Base-by-base conservation (phyloP, 2,888 invertebrate genomes). In the Plagiodera versicolora region DNA sequence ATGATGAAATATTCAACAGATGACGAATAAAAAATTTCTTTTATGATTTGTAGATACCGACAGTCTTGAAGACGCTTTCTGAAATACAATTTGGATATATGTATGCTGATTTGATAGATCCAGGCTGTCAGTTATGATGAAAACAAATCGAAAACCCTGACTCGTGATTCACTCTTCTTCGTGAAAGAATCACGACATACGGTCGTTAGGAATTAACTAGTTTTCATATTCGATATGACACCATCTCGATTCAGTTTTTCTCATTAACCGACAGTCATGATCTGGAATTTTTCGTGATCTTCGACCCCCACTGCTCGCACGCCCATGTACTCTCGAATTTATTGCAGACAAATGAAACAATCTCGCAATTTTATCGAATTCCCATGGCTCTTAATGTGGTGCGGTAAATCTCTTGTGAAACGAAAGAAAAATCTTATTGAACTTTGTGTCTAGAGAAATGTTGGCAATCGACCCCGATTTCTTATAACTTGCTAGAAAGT, bases 381-480 rank as follows among this genome's bases (percentile, higher is more conserved):
- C 55, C 56, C 58, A 59, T 59, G 61, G 55, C 45, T 56, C 45
- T 39, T 51, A 50, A 54, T 53, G 30, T 51, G 9, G 18, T n/a
- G 18, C 17, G 57, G 53, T 60, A 60, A 55, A 63, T 57, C 56
- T 50, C 47, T 39, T 32, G 45, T 35, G 35, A 39, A 48, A 61
- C 50, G 58, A 62, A 39, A 14, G 14, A 39, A 56, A 56, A 56
- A 56, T 32, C 39, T 35, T 49, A 56, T 24, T 49, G 50, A 56
- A 56, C 48, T 48, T 56, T 56, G 49, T 49, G 56, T 56, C 56
- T 19, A 24, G 39, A 58, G 58, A 63, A 54, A 56, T 32, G 55
- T 49, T 63, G 55, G 58, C 54, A 58, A 55, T 59, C 63, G 67
- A 67, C 67, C 67, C 60, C 64, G 56, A 58, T 66, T 64, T 56